A percentile compares a stretch with the other conserved stretches of the same genome.
Conservation (phyloP, 2,888 invertebrate genomes). For the Agrotis segetum region DNA sequence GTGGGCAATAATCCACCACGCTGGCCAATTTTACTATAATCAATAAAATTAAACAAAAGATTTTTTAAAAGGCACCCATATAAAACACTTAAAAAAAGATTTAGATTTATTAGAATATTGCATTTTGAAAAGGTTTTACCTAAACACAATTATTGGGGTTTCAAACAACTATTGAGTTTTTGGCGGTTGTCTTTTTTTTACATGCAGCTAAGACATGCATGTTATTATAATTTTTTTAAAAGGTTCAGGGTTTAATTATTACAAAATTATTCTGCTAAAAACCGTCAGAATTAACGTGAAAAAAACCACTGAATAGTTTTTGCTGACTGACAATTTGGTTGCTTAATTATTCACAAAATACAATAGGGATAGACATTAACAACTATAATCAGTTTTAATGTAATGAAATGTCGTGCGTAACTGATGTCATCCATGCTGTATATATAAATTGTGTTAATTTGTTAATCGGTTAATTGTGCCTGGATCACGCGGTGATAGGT, state of each 20-base stretch:
- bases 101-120: too few species aligned
- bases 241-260: not conserved
- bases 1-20: too few species aligned
- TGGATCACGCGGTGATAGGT: conserved; percentile 36
- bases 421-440: conserved; percentile 65
- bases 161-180: too few species aligned
- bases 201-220: too few species aligned
- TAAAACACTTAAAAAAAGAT: too few species aligned
- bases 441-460: conserved; percentile 42
- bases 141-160: too few species aligned
- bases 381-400: conserved; percentile 49
- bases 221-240: not conserved
- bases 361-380: conserved; percentile 35
- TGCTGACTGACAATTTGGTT: not conserved
- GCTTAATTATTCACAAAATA: conserved; percentile 33
- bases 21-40: too few species aligned
- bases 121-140: too few species aligned
- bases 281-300: not conserved
- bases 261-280: not conserved
- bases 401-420: conserved; percentile 91
- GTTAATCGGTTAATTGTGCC: conserved; percentile 43
- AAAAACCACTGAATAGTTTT: too few species aligned
- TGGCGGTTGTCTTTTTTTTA: too few species aligned
- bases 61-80: too few species aligned
- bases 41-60: too few species aligned